Evolutionary conservation across 2,888 invertebrate genomes (phyloP), one percentile per base, ranked within the genome.

Genomic region (Oegoconia quadripuncta): DNA sequence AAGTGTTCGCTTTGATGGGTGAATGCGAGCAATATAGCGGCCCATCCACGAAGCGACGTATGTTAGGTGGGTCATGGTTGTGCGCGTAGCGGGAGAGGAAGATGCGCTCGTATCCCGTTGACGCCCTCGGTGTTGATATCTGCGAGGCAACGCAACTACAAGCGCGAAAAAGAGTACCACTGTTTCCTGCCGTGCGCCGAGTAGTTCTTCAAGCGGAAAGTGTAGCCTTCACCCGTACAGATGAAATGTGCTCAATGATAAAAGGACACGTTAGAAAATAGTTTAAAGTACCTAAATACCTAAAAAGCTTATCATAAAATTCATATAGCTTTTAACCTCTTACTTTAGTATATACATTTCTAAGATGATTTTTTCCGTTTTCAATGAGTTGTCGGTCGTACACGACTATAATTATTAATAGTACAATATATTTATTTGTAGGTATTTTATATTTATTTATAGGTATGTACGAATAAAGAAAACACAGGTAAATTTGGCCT

Each of bases 131-230:
- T 87, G 59, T 86, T 86, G 13, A 87, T 86, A 52, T 87, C 84
- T 44, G 86, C 84, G 31, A 86, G 71, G 58, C 87, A 87, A 50
- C 87, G 83, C 25, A 87, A 86, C 9, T 84, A 86, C 37, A 86
- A 70, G 25, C 87, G 74, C 37, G 86, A 87, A 12, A 86, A 87
- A 57, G 86, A 87, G 59, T 87, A 86, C 87, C 86, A 87, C 56
- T 87, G 86, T 69, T 87, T 88, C 51, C 86, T 76, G 1, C 87
- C 84, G 52, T 86, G 86, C n/a, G 86, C 86, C 68, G 84, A 56
- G 50, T 86, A 84, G 55, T 87, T 88, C 69, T 88, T 87, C 62
- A 87, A 63, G 34, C 86, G 82, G 59, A 87, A 88, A 20, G 87
- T 88, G 64, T 87, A 88, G 25, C 87, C 86, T 46, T 86, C 86